phyloP scores from a whole-genome alignment of 1,140 invertebrate species.

The Maconellicoccus hirsutus region DNA sequence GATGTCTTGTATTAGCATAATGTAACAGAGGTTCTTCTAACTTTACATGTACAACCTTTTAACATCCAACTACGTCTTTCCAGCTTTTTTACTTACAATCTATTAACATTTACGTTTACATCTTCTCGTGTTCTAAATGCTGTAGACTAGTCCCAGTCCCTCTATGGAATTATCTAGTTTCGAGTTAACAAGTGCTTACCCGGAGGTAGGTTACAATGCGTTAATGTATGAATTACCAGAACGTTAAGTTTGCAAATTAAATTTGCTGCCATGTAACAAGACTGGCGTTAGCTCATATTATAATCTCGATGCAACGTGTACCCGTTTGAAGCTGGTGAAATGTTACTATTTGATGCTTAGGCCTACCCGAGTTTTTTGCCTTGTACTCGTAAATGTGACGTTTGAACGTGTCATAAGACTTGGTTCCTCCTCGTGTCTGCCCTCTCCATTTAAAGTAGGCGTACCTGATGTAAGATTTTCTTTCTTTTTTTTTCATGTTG shows the following conservation, averaged over 20 bases:
- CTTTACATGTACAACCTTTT: slow-evolving; percentile 9
- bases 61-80: neutral
- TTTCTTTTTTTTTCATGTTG: no score
- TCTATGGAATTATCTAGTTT: slow-evolving; percentile 5
- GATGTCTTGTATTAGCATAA: slow-evolving; percentile 9
- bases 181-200: neutral
- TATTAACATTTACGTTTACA: slow-evolving; percentile 9
- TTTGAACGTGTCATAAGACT: no score
- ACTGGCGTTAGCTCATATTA: neutral
- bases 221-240: neutral
- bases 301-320: neutral
- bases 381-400: no score
- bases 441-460: no score
- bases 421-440: no score
- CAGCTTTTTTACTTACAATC: slow-evolving; percentile 9
- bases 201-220: neutral
- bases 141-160: neutral
- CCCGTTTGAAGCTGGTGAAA: no score
- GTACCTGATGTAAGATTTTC: no score
- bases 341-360: no score
- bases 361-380: no score
- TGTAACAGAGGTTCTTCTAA: neutral
- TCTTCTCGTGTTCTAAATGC: slow-evolving; percentile 3
- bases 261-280: neutral
- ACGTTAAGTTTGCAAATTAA: slow-evolving; percentile 3